A percentile compares a stretch with the other conserved stretches of the same genome.
Evolutionary conservation across 23 tunicate genomes (phyloP).

Genomic region (Halocynthia aurantium): DNA sequence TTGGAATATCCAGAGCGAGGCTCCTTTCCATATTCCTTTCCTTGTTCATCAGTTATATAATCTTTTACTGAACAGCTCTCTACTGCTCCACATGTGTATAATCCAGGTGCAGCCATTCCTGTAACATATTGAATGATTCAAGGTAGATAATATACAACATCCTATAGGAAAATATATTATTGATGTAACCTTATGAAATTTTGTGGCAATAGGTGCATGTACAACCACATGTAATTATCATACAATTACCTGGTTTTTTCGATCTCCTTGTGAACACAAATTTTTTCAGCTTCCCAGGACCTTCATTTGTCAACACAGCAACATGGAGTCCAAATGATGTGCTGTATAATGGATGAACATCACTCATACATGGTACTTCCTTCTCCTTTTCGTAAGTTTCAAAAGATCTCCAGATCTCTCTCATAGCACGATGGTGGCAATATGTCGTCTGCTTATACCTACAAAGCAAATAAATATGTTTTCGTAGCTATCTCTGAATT

Average conservation of each 20-base stretch:
- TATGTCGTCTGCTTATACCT: conserved; percentile 53
- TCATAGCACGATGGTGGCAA: conserved; percentile 72
- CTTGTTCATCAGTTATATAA: conserved; percentile 11
- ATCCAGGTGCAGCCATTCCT: conserved; percentile 82
- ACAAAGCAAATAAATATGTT: neutral
- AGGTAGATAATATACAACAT: neutral
- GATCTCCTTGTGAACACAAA: conserved; percentile 73
- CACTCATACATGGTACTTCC: conserved; percentile 27
- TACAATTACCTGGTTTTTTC: conserved; percentile 20
- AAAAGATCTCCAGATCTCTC: conserved; percentile 70
- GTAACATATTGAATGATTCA: neutral
- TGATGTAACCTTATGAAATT: no score
- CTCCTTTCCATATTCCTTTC: neutral
- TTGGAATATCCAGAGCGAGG: neutral
- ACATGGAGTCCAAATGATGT: conserved; percentile 84
- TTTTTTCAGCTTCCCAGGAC: conserved; percentile 48
- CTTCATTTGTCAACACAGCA: conserved; percentile 67
- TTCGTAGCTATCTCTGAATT: no score
- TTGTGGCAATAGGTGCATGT: no score
- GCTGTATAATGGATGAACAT: conserved; percentile 59
- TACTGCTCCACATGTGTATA: conserved; percentile 82
- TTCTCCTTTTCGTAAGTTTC: conserved; percentile 45
- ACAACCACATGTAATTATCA: no score
- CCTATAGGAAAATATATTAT: no score
- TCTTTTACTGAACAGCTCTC: conserved; percentile 79